phyloP scores from a whole-genome alignment of 2,113 vertebrate genomes.

The Gavia stellata region DNA sequence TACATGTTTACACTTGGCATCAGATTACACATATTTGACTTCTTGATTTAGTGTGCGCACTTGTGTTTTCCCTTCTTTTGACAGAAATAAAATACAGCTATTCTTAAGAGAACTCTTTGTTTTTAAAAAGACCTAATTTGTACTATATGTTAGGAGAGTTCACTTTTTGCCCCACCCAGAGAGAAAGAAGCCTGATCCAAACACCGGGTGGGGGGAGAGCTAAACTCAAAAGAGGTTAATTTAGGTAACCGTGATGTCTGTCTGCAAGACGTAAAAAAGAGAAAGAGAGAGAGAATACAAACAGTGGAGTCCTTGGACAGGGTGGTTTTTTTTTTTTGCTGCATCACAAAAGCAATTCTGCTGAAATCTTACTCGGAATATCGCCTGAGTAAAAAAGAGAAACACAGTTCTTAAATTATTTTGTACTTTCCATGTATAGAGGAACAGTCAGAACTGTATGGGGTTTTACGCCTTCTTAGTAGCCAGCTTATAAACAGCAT shows the following conservation, averaged over 20 bases:
- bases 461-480: constrained; percentile 58
- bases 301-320: background rate
- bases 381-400: constrained; percentile 65
- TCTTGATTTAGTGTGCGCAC: constrained; percentile 60
- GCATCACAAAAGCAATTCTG: constrained; percentile 51
- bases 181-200: background rate
- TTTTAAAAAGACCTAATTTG: constrained; percentile 55
- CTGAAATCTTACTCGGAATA: constrained; percentile 61
- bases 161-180: constrained; percentile 5
- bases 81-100: constrained; percentile 64
- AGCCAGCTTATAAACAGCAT: constrained; percentile 45
- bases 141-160: constrained; percentile 32
- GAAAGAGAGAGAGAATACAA: background rate
- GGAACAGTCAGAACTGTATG: constrained; percentile 66
- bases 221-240: constrained; percentile 33
- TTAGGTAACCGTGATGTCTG: background rate
- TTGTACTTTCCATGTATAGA: constrained; percentile 64
- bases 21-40: constrained; percentile 65
- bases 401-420: constrained; percentile 65
- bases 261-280: background rate
- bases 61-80: constrained; percentile 63
- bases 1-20: constrained; percentile 67
- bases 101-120: constrained; percentile 51
- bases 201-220: background rate
- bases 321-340: background rate